Conservation (phyloP, 92 coral and sea anemone genomes). For the Galaxea fascicularis region DNA sequence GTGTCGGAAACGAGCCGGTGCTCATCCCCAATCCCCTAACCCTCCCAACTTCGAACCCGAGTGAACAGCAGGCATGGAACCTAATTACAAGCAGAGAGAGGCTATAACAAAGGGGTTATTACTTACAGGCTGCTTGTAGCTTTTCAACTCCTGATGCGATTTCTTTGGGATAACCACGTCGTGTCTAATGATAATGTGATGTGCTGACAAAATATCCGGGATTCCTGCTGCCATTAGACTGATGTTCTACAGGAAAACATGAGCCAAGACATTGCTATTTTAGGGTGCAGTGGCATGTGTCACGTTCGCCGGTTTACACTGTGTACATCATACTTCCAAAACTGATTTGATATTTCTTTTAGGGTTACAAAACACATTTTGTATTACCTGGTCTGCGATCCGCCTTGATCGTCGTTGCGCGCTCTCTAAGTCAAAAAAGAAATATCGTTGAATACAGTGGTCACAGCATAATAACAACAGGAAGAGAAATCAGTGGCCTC, state of each 20-base stretch:
- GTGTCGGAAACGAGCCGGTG: too few relatives aligned
- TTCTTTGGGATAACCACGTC: constrained; percentile 82
- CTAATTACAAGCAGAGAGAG: neutral
- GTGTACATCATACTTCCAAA: too few relatives aligned
- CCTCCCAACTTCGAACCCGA: too few relatives aligned
- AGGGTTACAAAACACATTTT: too few relatives aligned
- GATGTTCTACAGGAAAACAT: constrained; percentile 62
- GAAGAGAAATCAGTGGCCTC: neutral
- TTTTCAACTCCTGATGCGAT: constrained; percentile 81
- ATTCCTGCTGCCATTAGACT: constrained; percentile 95
- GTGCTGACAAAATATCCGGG: constrained; percentile 94
- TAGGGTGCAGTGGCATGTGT: neutral
- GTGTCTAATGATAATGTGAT: constrained; percentile 82
- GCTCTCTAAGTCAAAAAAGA: constrained; percentile 38
- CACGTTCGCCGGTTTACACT: too few relatives aligned
- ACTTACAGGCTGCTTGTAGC: constrained; percentile 92
- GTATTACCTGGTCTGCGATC: constrained; percentile 76
- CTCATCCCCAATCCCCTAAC: too few relatives aligned
- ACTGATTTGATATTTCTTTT: too few relatives aligned
- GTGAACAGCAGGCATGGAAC: too few relatives aligned
- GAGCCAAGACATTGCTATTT: neutral
- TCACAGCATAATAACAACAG: neutral
- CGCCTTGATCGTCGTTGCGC: constrained; percentile 69
- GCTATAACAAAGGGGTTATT: too few relatives aligned
- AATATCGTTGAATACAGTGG: neutral